Evolutionary conservation across 2,797 vertebrate genomes (phyloP).

Genomic region (Thunnus albacares): DNA sequence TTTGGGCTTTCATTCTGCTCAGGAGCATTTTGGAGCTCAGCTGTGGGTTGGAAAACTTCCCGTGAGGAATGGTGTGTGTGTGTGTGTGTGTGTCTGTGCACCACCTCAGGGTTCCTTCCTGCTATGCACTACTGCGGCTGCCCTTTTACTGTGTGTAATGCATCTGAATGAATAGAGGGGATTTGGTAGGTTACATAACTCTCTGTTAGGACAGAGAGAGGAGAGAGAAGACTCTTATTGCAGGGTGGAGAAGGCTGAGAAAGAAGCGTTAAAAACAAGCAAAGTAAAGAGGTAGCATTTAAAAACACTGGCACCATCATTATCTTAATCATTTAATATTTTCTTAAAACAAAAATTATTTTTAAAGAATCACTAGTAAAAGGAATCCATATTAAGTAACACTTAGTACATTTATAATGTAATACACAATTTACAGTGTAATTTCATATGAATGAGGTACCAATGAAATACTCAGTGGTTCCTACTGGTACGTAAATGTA

Average conservation of each 20-base stretch:
- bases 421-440: background rate
- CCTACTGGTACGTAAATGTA: background rate
- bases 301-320: background rate
- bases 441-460: background rate
- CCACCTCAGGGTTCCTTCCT: conserved; percentile 70
- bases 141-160: conserved; percentile 69
- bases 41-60: conserved; percentile 20
- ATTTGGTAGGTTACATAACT: conserved; percentile 73
- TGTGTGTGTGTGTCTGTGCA: conserved; percentile 23
- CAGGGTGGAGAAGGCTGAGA: conserved; percentile 41
- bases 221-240: conserved; percentile 43
- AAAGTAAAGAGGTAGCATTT: conserved; percentile 11
- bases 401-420: too few species aligned
- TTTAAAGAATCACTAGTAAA: too few species aligned
- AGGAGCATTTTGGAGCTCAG: conserved; percentile 32
- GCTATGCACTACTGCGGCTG: conserved; percentile 58
- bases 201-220: conserved; percentile 31
- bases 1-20: conserved; percentile 37
- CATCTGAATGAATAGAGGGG: conserved; percentile 71
- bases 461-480: background rate
- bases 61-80: conserved; percentile 22
- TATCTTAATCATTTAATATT: background rate
- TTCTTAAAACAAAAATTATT: background rate
- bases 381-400: too few species aligned
- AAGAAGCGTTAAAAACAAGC: conserved; percentile 24